Evolutionary conservation across 2,113 vertebrate species (phyloP).

Genomic region (Ramphastos sulfuratus): DNA sequence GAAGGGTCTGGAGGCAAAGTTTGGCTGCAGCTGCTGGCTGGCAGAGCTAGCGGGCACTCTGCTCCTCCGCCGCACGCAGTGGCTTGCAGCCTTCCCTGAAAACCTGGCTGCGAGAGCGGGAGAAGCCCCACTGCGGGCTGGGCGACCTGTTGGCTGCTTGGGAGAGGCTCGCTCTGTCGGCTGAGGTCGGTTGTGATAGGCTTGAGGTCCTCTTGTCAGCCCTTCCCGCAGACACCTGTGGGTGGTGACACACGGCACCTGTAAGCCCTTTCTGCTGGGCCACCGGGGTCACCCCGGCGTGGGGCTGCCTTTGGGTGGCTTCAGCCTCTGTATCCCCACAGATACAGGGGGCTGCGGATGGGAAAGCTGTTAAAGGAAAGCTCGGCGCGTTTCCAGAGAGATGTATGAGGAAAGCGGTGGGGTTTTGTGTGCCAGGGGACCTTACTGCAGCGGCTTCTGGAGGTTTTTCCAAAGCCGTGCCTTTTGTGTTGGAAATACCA

Average conservation of each 20-base stretch:
- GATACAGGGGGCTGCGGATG: background rate
- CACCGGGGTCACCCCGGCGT: background rate
- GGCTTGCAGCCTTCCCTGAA: conserved; percentile 5
- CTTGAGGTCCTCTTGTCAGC: background rate
- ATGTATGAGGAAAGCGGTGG: background rate
- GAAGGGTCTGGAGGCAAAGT: conserved; percentile 15
- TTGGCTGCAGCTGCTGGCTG: conserved; percentile 9
- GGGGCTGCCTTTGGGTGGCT: background rate
- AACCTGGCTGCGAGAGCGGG: background rate
- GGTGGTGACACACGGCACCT: background rate
- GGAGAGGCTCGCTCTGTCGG: background rate
- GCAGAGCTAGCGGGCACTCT: conserved; percentile 39
- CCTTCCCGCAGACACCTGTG: conserved; percentile 23
- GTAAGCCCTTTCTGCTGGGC: background rate
- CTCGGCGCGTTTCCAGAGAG: background rate
- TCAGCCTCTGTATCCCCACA: background rate
- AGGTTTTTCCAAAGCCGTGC: background rate
- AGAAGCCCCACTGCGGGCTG: background rate
- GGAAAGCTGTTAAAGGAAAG: background rate
- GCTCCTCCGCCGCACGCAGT: background rate
- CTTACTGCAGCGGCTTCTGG: background rate
- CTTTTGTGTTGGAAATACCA: background rate
- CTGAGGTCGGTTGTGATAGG: background rate
- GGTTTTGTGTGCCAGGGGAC: background rate
- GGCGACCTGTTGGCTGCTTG: background rate